Base-by-base conservation (phyloP, 2,888 invertebrate genomes). In the Synanthedon tipuliformis region DNA sequence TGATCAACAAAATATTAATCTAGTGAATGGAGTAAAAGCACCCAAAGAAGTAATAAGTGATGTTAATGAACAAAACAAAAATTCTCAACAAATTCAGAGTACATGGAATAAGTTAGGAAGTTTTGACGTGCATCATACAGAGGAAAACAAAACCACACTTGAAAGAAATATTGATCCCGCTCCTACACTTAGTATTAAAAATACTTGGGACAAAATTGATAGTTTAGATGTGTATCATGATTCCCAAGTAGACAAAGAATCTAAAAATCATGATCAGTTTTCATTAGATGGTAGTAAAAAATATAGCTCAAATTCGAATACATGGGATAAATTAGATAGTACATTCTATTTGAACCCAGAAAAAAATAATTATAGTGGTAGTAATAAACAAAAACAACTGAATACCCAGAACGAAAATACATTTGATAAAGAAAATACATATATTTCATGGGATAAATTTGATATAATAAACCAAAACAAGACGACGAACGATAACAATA, bases 131-230 rank as follows among this genome's bases (percentile, higher is more conserved):
- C 15, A 45, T 15, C 45, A 45, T 2, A 45, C n/a, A n/a, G 45
- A 45, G 15, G 3, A 45, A 45, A 45, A 15, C 45, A 45, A 45
- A 45, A 15, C n/a, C 8, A 41, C 8, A 7, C 3, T 15, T 4
- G 60, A 45, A 51, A 51, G 52, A 50, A 34, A 27, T 34, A 54
- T 53, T 23, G 56, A 62, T 52, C 48, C 34, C 7, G 34, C 10
- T 10, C 10, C 34, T 34, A 34, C 34, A 34, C 34, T 8, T 10
- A 56, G 50, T 52, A 53, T 53, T 41, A 53, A 54, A 50, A 53
- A 53, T 51, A 48, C 59, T 41, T 61, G 59, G 61, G 56, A 57
- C 48, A 59, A 57, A 57, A 50, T 59, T 15, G 57, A 58, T 48
- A 52, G 45, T 45, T 45, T 45, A 45, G 13, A 45, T 4, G 15